Conservation (phyloP, 2,888 invertebrate genomes). For the Brenthis hecate region DNA sequence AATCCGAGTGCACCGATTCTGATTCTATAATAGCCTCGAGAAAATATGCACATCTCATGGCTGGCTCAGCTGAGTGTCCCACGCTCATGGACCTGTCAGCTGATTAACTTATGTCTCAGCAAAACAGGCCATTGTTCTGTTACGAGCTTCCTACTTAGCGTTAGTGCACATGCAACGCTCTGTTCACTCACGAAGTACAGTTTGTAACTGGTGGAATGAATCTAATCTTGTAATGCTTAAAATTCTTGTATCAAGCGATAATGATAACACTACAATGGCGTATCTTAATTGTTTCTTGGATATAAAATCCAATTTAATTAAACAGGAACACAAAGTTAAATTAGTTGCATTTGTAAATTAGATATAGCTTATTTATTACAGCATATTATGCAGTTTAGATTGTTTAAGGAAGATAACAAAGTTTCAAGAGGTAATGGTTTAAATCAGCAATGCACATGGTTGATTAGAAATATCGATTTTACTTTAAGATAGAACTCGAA, state of each 20-base stretch:
- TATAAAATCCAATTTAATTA: constrained; percentile 1
- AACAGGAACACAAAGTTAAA: no score
- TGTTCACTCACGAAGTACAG: constrained; percentile 3
- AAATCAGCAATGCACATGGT: neutral
- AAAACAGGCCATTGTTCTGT: constrained; percentile 48
- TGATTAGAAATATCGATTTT: constrained; percentile 4
- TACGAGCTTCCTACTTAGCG: constrained; percentile 38
- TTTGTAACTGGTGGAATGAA: constrained; percentile 17
- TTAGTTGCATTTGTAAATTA: no score
- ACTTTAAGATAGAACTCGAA: constrained; percentile 32
- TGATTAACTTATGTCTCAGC: constrained; percentile 50
- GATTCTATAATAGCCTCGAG: constrained; percentile 41
- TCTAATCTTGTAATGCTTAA: constrained; percentile 19
- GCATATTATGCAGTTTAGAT: no score
- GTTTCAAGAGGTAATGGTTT: no score
- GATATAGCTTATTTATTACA: no score
- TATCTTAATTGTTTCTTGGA: constrained; percentile 21
- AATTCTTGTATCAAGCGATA: constrained; percentile 18
- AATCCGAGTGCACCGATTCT: constrained; percentile 58
- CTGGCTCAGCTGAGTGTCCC: constrained; percentile 52
- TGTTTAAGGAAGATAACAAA: no score
- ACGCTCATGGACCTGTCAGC: constrained; percentile 58
- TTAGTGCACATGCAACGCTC: constrained; percentile 27
- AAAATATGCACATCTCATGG: constrained; percentile 36
- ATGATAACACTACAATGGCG: constrained; percentile 20